Conservation (phyloP, 2,797 vertebrate species). For the Ceyx erithaca region DNA sequence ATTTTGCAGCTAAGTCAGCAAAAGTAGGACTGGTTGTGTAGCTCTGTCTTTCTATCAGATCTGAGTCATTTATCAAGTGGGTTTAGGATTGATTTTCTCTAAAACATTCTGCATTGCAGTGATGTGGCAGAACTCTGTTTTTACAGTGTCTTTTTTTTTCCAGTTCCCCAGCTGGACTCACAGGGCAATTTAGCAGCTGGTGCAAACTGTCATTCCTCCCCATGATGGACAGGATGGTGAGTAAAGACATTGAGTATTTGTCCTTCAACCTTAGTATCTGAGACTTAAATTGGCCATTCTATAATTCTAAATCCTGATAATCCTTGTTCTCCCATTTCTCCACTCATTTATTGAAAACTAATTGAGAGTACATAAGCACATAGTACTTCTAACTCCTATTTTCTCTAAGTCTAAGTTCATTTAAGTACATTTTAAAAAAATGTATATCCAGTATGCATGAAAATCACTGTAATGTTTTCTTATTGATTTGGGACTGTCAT, state of each 20-base stretch:
- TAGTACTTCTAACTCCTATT: background rate
- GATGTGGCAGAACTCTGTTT: constrained; percentile 40
- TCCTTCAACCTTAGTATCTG: background rate
- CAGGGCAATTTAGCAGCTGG: constrained; percentile 28
- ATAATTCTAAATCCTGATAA: background rate
- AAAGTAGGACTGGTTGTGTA: background rate
- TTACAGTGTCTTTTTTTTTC: background rate
- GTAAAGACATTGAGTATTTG: background rate
- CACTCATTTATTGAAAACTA: background rate
- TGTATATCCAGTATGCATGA: background rate
- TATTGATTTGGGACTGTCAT: background rate
- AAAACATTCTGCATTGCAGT: constrained; percentile 41
- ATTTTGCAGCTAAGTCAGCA: constrained; percentile 31
- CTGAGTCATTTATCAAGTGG: constrained; percentile 38
- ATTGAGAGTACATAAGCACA: background rate
- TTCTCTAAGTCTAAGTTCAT: background rate
- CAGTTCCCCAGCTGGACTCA: background rate
- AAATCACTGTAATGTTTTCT: background rate
- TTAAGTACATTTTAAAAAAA: background rate
- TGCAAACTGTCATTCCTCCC: background rate
- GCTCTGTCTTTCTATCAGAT: constrained; percentile 22
- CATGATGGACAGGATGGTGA: background rate
- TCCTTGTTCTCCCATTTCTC: background rate
- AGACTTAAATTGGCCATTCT: background rate
- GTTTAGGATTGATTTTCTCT: constrained; percentile 62